A percentile compares a stretch with the other conserved stretches of the same genome.
phyloP scores from a whole-genome alignment of 30 jellyfish, hydroid and myxozoan species.

The Cassiopea xamachana region DNA sequence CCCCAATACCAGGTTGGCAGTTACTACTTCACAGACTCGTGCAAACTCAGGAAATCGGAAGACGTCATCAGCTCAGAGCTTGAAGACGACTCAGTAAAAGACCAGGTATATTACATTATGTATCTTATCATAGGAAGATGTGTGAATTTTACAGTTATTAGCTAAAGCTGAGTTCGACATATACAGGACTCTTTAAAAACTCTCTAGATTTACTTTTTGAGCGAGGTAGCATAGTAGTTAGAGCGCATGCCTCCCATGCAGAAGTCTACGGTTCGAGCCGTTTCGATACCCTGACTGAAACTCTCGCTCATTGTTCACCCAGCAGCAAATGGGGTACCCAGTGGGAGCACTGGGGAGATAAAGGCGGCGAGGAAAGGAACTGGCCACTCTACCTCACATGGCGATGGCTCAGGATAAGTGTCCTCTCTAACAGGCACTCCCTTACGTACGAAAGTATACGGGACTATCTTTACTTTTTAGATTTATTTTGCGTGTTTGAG shows the following conservation, averaged over 20 bases:
- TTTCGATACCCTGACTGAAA: not conserved
- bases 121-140: not conserved
- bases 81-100: not conserved
- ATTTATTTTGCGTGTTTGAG: not conserved
- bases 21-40: not conserved
- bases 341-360: too few relatives aligned
- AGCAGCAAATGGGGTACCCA: too few relatives aligned
- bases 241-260: too few relatives aligned
- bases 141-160: not conserved
- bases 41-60: not conserved
- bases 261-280: not conserved
- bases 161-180: not conserved
- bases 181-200: not conserved
- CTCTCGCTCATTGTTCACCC: too few relatives aligned
- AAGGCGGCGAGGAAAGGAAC: too few relatives aligned
- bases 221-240: too few relatives aligned
- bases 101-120: not conserved
- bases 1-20: not conserved
- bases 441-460: too few relatives aligned
- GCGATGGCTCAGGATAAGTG: too few relatives aligned
- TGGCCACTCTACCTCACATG: too few relatives aligned
- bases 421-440: too few relatives aligned
- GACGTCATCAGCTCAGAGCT: slow-evolving; percentile 3
- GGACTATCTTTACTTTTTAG: too few relatives aligned
- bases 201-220: not conserved